Conservation (phyloP, 2,113 vertebrate species). For the Engraulis encrasicolus region DNA sequence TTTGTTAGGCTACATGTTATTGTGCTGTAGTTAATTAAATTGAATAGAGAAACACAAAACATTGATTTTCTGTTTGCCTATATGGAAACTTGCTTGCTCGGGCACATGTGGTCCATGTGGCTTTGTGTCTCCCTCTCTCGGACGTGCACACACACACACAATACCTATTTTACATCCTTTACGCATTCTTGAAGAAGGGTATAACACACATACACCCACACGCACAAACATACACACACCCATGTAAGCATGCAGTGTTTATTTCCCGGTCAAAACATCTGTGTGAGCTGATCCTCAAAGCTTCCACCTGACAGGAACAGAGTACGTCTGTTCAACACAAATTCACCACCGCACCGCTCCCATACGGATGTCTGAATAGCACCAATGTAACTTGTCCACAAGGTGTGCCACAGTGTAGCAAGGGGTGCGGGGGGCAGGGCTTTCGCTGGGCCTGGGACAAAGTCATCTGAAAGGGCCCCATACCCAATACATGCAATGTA, state of each 20-base stretch:
- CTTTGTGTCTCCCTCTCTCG: too few species aligned
- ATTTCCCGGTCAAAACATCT: background rate
- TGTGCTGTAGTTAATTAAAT: background rate
- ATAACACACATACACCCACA: background rate
- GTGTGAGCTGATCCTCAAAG: background rate
- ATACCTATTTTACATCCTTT: background rate
- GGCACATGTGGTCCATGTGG: too few species aligned
- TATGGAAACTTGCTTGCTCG: too few species aligned
- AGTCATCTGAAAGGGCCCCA: too few species aligned
- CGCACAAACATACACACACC: background rate
- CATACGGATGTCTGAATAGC: background rate
- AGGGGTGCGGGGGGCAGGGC: too few species aligned
- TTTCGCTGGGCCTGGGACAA: too few species aligned
- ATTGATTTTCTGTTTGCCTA: too few species aligned
- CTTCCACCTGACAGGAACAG: background rate
- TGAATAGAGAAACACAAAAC: conserved; percentile 56
- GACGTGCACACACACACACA: background rate
- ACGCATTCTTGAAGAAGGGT: background rate
- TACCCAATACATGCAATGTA: too few species aligned
- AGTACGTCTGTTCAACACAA: background rate
- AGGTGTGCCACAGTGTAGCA: background rate
- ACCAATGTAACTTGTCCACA: background rate
- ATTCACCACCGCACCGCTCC: background rate
- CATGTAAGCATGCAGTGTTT: background rate
- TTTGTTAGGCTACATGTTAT: too few species aligned